Evolutionary conservation across 2,888 invertebrate genomes (phyloP), one percentile per base, ranked within the genome.

Genomic region (Girardia tigrina): DNA sequence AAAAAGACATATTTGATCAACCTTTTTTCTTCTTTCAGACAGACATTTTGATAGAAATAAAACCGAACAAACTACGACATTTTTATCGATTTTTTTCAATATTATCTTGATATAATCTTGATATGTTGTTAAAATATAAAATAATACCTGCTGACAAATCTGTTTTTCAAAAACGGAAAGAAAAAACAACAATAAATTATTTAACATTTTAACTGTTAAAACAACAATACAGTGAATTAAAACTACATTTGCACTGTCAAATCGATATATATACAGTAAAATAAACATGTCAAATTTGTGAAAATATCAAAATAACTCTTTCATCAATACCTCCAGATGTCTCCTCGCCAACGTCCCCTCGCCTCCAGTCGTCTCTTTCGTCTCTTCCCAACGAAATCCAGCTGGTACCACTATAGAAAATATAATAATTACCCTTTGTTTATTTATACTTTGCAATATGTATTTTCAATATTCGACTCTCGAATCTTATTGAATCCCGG

Each of bases 181-280:
- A 36, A 36, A 36, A 36, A 16, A 12, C 36, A 36, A 36, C 36
- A 36, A 36, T 12, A 12, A 36, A 36, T 36, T 36, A 12, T 12
- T 36, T 56, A 4, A 56, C 2, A 56, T 20, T 23, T 56, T 16
- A n/a, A 20, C 4, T 12, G n/a, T 56, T 56, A 23, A 56, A 56
- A 56, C n/a, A 56, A 56, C 56, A 56, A 56, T 56, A n/a, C 56
- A 56, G 56, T 56, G 8, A 56, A 56, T 56, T 56, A 56, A 56
- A 56, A 56, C 56, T 56, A 56, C 56, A 56, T 56, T 56, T 56
- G 56, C 56, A 56, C 4, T 56, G 56, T 56, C 56, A 56, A 12
- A 20, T 8, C 23, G 56, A 16, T 20, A 56, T 12, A 56, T 23
- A n/a, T 56, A 56, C 56, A 56, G 56, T 56, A 56, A 56, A 56